Percentiles rank a stretch among this genome's conserved stretches.
These are phyloP conservation scores for Bufo gargarizans DNA, from an alignment of 2,113 vertebrate species.

Conservation along the genomic window DNA sequence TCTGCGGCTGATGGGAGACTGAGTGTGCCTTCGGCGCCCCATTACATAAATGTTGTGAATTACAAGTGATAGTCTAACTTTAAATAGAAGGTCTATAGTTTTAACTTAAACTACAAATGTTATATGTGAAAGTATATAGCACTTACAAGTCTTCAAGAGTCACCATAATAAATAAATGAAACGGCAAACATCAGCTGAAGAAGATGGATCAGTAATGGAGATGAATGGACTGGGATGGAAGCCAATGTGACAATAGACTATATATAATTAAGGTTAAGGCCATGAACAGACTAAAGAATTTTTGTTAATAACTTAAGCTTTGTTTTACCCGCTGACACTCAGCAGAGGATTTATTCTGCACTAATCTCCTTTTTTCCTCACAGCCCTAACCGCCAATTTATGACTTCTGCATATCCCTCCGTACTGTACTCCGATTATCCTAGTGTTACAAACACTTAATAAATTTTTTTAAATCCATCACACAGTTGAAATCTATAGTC, in stretches of 20 bases:
- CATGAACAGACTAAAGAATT: not conserved
- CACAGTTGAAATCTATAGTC: conserved; percentile 49
- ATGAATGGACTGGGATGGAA: conserved; percentile 28
- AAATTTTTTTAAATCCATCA: conserved; percentile 25
- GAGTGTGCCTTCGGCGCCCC: too few species aligned
- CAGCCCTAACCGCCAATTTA: conserved; percentile 10
- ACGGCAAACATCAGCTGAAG: conserved; percentile 2
- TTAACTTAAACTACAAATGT: not conserved
- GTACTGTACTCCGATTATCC: conserved; percentile 3
- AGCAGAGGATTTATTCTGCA: conserved; percentile 11
- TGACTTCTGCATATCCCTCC: conserved; percentile 16
- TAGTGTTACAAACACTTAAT: conserved; percentile 48
- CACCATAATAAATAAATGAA: not conserved
- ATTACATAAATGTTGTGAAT: not conserved
- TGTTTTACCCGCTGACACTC: not conserved
- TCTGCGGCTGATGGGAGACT: too few species aligned
- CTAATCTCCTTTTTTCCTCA: conserved; percentile 14
- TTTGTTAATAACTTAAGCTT: conserved; percentile 6
- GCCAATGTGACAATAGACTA: not conserved
- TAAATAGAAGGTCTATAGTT: not conserved
- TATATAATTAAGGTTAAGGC: conserved; percentile 20
- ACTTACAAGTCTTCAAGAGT: not conserved
- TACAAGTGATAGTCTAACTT: not conserved
- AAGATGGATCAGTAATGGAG: conserved; percentile 23
- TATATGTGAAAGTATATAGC: not conserved